Base-by-base conservation (phyloP, 2,888 invertebrate species). In the Plusia festucae region DNA sequence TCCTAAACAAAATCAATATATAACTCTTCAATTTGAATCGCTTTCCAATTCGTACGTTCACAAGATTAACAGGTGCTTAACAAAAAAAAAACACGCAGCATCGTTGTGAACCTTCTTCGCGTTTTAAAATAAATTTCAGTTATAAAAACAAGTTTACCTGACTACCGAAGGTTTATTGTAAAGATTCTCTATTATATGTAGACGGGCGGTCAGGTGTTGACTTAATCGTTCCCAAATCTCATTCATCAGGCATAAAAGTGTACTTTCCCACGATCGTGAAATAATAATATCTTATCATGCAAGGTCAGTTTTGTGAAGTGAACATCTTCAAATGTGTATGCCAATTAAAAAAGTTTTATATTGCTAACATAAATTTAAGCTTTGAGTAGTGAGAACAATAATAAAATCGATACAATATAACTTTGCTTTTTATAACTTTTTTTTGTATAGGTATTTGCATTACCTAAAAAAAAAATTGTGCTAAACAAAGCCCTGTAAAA, bases 251-350 rank as follows among this genome's bases (percentile, higher is more conserved):
- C 79, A 81, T 79, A 80, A 80, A 80, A 80, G 85, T 81, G 79
- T 83, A 69, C 76, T 84, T 93, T 93, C 93, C 90, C 93, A 94
- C 93, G 92, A 70, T 85, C 77, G 68, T 76, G 79, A 81, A 79
- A 75, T 73, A 81, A 76, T n/a, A n/a, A n/a, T n/a, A n/a, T 74
- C 61, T 72, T 73, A 70, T 79, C 67, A 72, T 68, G 61, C 68
- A 60, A 62, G 66, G 71, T 81, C 71, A 81, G 77, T 71, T 70
- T 64, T 68, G 74, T 79, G 83, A 79, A 76, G 77, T 64, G 71
- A 72, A 15, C 40, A n/a, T 40, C 40, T 40, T 40, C 40, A 40
- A 40, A 40, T 5, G 0, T n/a, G 40, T 40, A 40, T 5, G 1
- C 40, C 40, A 40, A 40, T 40, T 40, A 40, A 40, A 40, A 40